Conservation (phyloP, 2,888 invertebrate genomes). For the Plagodis pulveraria region DNA sequence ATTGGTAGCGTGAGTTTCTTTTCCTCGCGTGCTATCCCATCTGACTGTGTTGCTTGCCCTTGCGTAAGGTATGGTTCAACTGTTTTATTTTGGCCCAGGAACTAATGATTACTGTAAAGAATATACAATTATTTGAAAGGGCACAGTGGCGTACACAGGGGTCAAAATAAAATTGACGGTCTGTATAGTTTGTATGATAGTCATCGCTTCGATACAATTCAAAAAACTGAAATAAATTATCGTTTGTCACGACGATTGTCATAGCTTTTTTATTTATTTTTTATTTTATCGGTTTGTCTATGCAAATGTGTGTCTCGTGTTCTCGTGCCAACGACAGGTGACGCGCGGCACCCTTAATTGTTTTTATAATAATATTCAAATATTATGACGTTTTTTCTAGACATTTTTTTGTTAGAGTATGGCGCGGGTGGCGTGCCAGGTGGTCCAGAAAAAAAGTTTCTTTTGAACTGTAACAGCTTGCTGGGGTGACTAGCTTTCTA, state of each 20-base stretch:
- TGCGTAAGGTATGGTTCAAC: background rate
- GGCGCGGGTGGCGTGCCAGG: constrained; percentile 81
- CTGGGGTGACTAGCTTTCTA: constrained; percentile 38
- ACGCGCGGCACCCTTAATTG: constrained; percentile 82
- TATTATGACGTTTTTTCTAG: constrained; percentile 79
- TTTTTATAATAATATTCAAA: constrained; percentile 84
- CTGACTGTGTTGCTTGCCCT: constrained; percentile 1
- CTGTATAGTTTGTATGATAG: constrained; percentile 23
- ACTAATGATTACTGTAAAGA: constrained; percentile 6
- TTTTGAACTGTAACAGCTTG: constrained; percentile 71
- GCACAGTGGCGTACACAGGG: constrained; percentile 10
- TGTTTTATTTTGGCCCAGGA: background rate
- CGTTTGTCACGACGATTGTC: constrained; percentile 36
- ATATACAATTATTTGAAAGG: background rate
- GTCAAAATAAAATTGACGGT: constrained; percentile 16
- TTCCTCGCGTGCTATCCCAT: constrained; percentile 22
- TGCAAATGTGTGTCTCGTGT: constrained; percentile 82
- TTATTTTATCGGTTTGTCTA: constrained; percentile 62
- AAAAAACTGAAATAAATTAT: constrained; percentile 33
- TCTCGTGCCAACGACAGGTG: constrained; percentile 83
- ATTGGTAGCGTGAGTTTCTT: constrained; percentile 10
- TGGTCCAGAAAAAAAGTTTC: constrained; percentile 75
- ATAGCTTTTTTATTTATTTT: constrained; percentile 51
- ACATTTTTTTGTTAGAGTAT: constrained; percentile 66
- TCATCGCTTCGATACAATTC: constrained; percentile 30